These are phyloP conservation scores for Nestor notabilis DNA, from an alignment of 2,113 vertebrate genomes.

Conservation along the genomic window DNA sequence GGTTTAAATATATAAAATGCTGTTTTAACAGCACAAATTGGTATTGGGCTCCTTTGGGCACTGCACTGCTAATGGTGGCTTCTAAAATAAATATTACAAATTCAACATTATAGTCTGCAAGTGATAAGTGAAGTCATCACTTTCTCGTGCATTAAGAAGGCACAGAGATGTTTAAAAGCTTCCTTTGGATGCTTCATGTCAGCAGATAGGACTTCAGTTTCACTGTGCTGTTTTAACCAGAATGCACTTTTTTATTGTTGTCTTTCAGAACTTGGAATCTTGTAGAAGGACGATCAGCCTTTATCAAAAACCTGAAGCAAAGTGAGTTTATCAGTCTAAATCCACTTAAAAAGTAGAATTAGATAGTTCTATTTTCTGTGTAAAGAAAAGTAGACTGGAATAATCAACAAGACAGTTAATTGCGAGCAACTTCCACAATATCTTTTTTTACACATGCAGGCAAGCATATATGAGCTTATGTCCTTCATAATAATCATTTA, in stretches of 20 bases:
- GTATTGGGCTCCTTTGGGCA: background rate
- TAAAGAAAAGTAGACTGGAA: background rate
- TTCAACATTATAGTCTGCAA: background rate
- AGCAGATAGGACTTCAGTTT: background rate
- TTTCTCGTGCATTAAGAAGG: conserved; percentile 1
- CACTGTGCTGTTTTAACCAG: background rate
- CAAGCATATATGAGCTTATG: background rate
- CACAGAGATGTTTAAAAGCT: conserved; percentile 2
- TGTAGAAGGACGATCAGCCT: conserved; percentile 90
- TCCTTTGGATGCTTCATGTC: background rate
- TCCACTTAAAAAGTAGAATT: background rate
- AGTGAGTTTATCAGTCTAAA: conserved; percentile 79
- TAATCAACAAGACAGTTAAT: background rate
- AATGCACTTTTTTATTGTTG: background rate
- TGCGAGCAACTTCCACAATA: background rate
- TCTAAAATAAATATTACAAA: background rate
- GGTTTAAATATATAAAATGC: background rate
- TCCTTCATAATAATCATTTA: background rate
- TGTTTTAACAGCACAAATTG: background rate
- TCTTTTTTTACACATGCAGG: background rate
- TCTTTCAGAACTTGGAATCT: conserved; percentile 96
- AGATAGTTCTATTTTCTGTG: background rate
- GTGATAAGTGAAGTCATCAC: background rate
- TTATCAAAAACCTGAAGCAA: conserved; percentile 96
- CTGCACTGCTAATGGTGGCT: background rate